Evolutionary conservation across 2,797 vertebrate genomes (phyloP), one percentile per base, ranked within the genome.

Genomic region (Harpagifer antarcticus): DNA sequence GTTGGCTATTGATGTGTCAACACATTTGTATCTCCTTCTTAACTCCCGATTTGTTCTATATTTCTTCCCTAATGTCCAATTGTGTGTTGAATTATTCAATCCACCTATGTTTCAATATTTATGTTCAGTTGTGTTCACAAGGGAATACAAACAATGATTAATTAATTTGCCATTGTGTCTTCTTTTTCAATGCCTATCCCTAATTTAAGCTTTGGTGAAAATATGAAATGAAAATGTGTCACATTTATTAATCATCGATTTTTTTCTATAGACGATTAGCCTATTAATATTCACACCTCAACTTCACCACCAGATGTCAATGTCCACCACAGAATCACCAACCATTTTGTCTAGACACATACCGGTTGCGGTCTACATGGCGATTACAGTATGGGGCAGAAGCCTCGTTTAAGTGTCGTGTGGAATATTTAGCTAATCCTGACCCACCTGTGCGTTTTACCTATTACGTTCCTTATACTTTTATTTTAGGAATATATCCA

Each of bases 51-150:
- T 60, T 79, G 27, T 60, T 69, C 55, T 49, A 66, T 75, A 44
- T 82, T 49, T n/a, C 47, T 23, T 75, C 55, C 72, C 57, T 69
- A 6, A 68, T 65, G 66, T 77, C 58, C 56, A n/a, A 62, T 70
- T 79, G 68, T 65, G 56, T 72, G 42, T 40, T 81, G 68, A 68
- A 73, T 71, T 43, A 59, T 67, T 55, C 53, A 74, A 7, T 72
- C 52, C 44, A 20, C 12, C 61, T 81, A 77, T 81, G 74, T 84
- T 80, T 73, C 13, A 71, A 37, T 83, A 71, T 79, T 78, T 88
- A 67, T 81, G 72, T 82, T 86, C 19, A 44, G 17, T 63, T 81
- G 64, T 82, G 73, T 79, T 52, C 70, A 37, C 65, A 64, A 59
- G 56, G 62, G 58, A 86, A 83, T 61, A 78, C 20, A 79, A 76